These are phyloP conservation scores for Pithys albifrons DNA, from an alignment of 2,113 vertebrate species.

Conservation along the genomic window DNA sequence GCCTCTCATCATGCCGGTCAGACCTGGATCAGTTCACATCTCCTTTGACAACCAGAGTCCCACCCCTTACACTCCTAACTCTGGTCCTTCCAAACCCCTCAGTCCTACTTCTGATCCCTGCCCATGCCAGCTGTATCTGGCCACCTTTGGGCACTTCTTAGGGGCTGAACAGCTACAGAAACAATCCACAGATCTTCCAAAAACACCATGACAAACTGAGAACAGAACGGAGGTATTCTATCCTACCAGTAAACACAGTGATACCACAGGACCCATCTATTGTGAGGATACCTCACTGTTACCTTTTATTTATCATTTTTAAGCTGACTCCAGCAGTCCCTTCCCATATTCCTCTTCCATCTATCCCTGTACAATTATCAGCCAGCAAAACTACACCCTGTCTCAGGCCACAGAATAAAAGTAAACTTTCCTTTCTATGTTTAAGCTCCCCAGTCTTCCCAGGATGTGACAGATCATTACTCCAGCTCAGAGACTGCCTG, in stretches of 20 bases:
- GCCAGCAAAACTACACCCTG: background rate
- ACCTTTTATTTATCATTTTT: background rate
- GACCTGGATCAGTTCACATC: background rate
- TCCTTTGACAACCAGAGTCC: background rate
- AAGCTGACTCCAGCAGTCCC: background rate
- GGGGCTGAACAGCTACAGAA: background rate
- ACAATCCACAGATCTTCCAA: background rate
- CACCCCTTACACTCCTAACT: background rate
- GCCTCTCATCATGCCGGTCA: background rate
- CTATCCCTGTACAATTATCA: background rate
- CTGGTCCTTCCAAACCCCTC: background rate
- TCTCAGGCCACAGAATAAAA: background rate
- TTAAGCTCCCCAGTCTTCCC: background rate
- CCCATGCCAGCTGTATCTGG: background rate
- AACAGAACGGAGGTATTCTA: background rate
- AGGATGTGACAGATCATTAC: conserved; percentile 26
- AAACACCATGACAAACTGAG: background rate
- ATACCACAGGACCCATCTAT: background rate
- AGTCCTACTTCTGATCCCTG: background rate
- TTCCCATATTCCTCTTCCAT: background rate
- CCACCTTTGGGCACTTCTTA: background rate
- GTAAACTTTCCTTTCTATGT: background rate
- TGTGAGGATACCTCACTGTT: background rate
- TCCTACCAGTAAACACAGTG: background rate
- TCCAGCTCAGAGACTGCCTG: background rate